Percentiles rank a stretch among this genome's conserved stretches.
Evolutionary conservation across 1,140 invertebrate genomes (phyloP).

Genomic region (Battus philenor): DNA sequence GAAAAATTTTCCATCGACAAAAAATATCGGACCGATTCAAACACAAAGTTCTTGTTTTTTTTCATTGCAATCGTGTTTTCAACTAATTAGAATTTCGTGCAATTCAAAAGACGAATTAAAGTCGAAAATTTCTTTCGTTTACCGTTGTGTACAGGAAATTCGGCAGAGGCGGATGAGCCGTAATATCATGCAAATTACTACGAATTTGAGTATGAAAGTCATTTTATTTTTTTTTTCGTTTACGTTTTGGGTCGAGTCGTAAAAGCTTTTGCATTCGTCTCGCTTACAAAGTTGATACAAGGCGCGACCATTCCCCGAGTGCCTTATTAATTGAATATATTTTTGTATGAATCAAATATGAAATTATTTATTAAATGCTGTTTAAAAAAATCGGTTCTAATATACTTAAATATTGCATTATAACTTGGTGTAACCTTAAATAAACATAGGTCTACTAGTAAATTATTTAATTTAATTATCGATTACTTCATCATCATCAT

Average conservation of each 20-base stretch:
- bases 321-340: slow-evolving; percentile 35
- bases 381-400: too few species aligned
- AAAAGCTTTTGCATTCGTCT: slow-evolving; percentile 52
- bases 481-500: too few species aligned
- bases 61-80: slow-evolving; percentile 13
- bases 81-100: slow-evolving; percentile 37
- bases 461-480: too few species aligned
- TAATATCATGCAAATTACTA: slow-evolving; percentile 64
- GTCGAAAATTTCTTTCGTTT: slow-evolving; percentile 41
- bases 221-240: slow-evolving; percentile 54
- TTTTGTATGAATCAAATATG: too few species aligned
- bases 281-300: slow-evolving; percentile 49
- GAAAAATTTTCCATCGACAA: not conserved
- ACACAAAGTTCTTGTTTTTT: slow-evolving; percentile 4
- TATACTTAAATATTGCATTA: too few species aligned
- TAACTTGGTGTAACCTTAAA: too few species aligned
- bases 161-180: slow-evolving; percentile 39
- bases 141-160: slow-evolving; percentile 34
- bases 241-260: slow-evolving; percentile 32
- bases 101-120: slow-evolving; percentile 35
- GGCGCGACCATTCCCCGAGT: slow-evolving; percentile 34
- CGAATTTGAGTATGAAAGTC: slow-evolving; percentile 52
- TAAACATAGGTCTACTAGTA: too few species aligned
- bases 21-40: not conserved
- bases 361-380: too few species aligned